These are phyloP conservation scores for Drosophila busckii DNA, from an alignment of 1,140 invertebrate species.

Conservation along the genomic window DNA sequence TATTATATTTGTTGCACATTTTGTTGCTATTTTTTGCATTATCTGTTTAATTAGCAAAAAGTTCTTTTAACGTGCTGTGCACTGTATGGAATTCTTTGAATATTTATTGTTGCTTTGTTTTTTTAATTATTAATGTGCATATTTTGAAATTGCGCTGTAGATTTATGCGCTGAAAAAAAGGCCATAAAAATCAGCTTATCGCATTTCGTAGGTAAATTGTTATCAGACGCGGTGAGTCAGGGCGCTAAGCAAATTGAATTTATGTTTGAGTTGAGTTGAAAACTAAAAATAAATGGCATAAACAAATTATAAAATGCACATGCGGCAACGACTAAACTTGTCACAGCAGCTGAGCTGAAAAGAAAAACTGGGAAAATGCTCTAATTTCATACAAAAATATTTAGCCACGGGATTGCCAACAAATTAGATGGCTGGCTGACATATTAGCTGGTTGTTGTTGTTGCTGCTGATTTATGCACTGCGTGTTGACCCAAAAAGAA, in stretches of 20 bases:
- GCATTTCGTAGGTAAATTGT: too few relatives aligned
- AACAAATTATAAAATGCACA: slow-evolving; percentile 51
- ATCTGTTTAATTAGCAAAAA: too few relatives aligned
- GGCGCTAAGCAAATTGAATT: slow-evolving; percentile 2
- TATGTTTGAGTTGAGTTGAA: slow-evolving; percentile 3
- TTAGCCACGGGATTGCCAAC: slow-evolving; percentile 51
- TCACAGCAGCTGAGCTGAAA: slow-evolving; percentile 5
- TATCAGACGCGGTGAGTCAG: too few relatives aligned
- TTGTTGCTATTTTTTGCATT: too few relatives aligned
- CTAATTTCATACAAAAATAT: slow-evolving; percentile 48
- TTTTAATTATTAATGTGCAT: too few relatives aligned
- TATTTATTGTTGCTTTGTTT: too few relatives aligned
- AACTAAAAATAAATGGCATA: slow-evolving; percentile 67
- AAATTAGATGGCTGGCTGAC: slow-evolving; percentile 64
- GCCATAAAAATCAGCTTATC: too few relatives aligned
- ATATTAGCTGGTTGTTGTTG: slow-evolving; percentile 50
- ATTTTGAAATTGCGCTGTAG: too few relatives aligned
- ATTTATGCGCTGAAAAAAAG: too few relatives aligned
- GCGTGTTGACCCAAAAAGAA: slow-evolving; percentile 60
- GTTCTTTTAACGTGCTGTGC: too few relatives aligned
- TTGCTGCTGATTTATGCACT: slow-evolving; percentile 57
- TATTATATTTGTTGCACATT: too few relatives aligned
- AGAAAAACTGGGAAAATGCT: slow-evolving; percentile 21
- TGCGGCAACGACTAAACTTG: neutral
- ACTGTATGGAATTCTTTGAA: too few relatives aligned